A percentile compares a stretch with the other conserved stretches of the same genome.
Conservation (phyloP, 2,113 vertebrate genomes). For the Bostrychus sinensis region DNA sequence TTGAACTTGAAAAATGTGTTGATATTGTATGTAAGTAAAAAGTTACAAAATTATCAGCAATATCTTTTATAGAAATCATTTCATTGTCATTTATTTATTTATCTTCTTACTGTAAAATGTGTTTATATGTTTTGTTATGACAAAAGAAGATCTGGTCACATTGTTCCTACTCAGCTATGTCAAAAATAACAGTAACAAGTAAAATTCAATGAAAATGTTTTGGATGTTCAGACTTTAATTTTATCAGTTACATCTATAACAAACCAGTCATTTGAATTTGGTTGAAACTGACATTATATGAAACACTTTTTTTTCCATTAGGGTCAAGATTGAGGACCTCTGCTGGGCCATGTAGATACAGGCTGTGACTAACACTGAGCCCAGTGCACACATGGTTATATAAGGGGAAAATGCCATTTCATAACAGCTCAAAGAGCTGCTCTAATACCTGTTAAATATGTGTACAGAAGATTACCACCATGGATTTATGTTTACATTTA, state of each 20-base stretch:
- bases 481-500: conserved; percentile 7
- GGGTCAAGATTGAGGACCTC: conserved; percentile 2
- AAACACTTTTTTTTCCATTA: not conserved
- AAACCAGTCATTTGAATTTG: too few species aligned
- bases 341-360: conserved; percentile 25
- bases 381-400: conserved; percentile 47
- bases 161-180: too few species aligned
- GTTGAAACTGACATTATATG: not conserved
- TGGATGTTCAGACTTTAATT: too few species aligned
- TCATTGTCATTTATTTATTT: too few species aligned
- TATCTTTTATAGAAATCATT: too few species aligned
- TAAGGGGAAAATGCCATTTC: conserved; percentile 66
- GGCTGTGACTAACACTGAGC: conserved; percentile 31
- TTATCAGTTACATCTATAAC: too few species aligned
- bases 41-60: too few species aligned
- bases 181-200: too few species aligned
- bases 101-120: not conserved
- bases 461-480: conserved; percentile 24
- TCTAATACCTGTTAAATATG: conserved; percentile 39
- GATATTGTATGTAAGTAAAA: too few species aligned
- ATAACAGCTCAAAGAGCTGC: conserved; percentile 45
- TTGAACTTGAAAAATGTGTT: too few species aligned
- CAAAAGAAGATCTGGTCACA: too few species aligned
- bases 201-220: too few species aligned
- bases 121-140: not conserved